Evolutionary conservation across 2,113 vertebrate species (phyloP).

Genomic region (Megaceryle torquata): DNA sequence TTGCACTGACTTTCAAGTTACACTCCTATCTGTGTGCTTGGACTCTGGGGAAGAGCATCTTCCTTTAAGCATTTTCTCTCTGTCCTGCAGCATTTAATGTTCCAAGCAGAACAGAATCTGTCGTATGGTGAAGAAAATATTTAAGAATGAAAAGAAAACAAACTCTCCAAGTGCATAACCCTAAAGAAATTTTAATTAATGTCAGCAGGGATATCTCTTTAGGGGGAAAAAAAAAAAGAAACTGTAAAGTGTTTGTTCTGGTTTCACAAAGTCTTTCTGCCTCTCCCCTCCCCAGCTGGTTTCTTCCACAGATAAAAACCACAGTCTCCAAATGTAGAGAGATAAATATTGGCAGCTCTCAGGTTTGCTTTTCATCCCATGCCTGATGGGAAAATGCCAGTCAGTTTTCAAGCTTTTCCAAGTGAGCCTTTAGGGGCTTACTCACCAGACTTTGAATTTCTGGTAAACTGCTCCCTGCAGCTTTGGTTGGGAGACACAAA

Average conservation of each 20-base stretch:
- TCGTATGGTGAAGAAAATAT: neutral
- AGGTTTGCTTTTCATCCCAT: conserved; percentile 58
- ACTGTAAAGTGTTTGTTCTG: conserved; percentile 28
- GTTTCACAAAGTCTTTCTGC: conserved; percentile 31
- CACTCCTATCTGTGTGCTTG: neutral
- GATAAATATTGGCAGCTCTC: conserved; percentile 57
- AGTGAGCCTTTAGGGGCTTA: conserved; percentile 40
- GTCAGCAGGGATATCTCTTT: neutral
- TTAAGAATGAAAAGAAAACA: neutral
- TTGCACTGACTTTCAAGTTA: neutral
- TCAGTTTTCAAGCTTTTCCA: conserved; percentile 53
- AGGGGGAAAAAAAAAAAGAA: neutral
- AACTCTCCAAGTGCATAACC: conserved; percentile 19
- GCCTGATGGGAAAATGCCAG: conserved; percentile 53
- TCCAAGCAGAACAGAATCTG: neutral
- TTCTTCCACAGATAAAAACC: conserved; percentile 32
- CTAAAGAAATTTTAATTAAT: conserved; percentile 55
- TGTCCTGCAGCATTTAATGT: neutral
- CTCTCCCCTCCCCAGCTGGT: neutral
- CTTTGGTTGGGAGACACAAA: conserved; percentile 7
- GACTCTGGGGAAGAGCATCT: neutral
- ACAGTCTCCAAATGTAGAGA: conserved; percentile 24
- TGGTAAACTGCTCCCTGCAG: conserved; percentile 37
- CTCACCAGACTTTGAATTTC: conserved; percentile 41
- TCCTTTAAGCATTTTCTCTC: neutral